A percentile compares a stretch with the other conserved stretches of the same genome.
Conservation (phyloP, 2,113 vertebrate genomes). For the Natator depressus region DNA sequence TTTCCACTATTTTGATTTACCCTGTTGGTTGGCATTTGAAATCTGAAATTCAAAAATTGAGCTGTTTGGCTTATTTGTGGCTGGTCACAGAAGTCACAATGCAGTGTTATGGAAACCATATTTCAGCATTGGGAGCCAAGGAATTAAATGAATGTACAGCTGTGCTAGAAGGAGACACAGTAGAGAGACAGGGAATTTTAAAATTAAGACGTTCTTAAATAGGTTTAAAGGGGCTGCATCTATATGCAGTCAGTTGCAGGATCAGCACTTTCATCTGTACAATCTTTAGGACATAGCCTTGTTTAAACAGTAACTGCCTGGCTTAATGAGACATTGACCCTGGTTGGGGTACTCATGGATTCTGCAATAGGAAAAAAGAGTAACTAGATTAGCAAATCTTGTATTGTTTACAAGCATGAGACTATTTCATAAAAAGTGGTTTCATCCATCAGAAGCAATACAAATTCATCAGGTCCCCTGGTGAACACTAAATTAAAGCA, state of each 20-base stretch:
- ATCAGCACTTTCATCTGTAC: neutral
- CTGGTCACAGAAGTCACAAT: neutral
- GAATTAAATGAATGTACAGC: neutral
- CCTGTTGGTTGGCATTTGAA: neutral
- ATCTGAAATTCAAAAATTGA: neutral
- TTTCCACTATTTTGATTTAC: neutral
- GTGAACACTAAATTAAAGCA: neutral
- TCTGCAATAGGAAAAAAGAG: neutral
- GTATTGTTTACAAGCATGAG: neutral
- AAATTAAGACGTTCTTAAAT: neutral
- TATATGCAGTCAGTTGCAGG: neutral
- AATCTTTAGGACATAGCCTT: neutral
- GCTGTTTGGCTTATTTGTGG: neutral
- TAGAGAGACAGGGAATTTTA: neutral
- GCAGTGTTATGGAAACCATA: neutral
- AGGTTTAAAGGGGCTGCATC: neutral
- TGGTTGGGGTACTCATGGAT: neutral
- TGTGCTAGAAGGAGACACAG: neutral
- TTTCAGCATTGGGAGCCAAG: neutral
- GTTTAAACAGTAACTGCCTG: neutral
- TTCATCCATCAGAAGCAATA: neutral
- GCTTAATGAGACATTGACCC: neutral
- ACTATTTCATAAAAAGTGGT: neutral
- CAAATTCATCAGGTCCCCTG: neutral
- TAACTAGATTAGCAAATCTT: neutral